Base-by-base conservation (phyloP, 2,888 invertebrate species). In the Xylophagus ater region DNA sequence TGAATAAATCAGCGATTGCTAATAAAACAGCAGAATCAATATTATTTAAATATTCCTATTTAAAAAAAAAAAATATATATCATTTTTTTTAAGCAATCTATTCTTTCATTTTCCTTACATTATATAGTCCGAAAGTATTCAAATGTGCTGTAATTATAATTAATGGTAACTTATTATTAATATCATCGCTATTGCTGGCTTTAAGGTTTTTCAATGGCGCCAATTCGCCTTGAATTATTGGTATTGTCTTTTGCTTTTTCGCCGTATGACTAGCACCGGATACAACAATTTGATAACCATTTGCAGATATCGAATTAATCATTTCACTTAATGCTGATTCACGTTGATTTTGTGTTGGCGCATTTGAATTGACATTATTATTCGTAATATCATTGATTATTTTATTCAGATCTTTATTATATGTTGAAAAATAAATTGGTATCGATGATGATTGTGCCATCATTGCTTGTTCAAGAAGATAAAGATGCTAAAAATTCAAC, bases 111-210 rank as follows among this genome's bases (percentile, higher is more conserved):
- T 25, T n/a, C 70, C 79, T 76, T 68, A 94, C 96, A 40, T 97
- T 92, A 18, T 86, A 85, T 40, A 88, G 69, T 34, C 88, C 88
- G 53, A 83, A 80, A 13, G 90, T 81, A 58, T 97, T 97, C 53
- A 96, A 90, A 69, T 96, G 87, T 0, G 96, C 87, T 4, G 90
- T 86, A 35, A 98, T 68, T 3, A 89, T 80, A 46, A 99, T 82
- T 7, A 92, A 86, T 37, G 92, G 88, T 3, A 85, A 68, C 40
- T 82, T 76, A 18, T 32, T 51, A 40, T 59, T 60, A 43, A 59
- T 60, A 45, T 73, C 73, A 50, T 77, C 76, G 43, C 73, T 72
- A 24, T 76, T 48, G 4, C 43, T 35, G 4, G 50, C 47, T 44
- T 59, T 62, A 0, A 52, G 25, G 28, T 49, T 42, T 40, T 58